Conservation (phyloP, 2,113 vertebrate genomes). For the Gopherus flavomarginatus region DNA sequence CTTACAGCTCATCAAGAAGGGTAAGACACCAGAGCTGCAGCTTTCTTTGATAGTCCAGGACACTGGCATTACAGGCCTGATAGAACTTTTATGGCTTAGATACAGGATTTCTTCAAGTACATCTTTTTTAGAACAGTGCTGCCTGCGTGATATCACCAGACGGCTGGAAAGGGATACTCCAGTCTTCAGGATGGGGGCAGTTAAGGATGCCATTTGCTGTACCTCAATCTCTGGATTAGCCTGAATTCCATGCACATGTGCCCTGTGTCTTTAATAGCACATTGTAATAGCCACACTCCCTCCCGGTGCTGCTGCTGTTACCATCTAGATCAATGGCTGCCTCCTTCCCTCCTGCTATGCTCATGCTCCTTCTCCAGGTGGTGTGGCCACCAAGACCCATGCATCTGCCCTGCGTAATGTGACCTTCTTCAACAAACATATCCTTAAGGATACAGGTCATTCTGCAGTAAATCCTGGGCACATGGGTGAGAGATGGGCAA, state of each 20-base stretch:
- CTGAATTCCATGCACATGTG: neutral
- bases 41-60: neutral
- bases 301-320: too few species aligned
- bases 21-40: neutral
- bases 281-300: neutral
- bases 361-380: neutral
- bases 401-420: too few species aligned
- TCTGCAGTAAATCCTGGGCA: too few species aligned
- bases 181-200: neutral
- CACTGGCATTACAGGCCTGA: neutral
- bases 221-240: neutral
- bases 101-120: neutral
- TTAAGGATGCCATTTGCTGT: too few species aligned
- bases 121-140: neutral
- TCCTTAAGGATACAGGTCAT: too few species aligned
- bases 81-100: neutral
- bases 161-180: neutral
- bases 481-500: too few species aligned
- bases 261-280: neutral
- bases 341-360: neutral
- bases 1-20: neutral
- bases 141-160: too few species aligned
- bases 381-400: too few species aligned
- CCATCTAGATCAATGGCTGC: too few species aligned
- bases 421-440: too few species aligned